phyloP scores from a whole-genome alignment of 2,888 invertebrate species.

The Andricus curvator region DNA sequence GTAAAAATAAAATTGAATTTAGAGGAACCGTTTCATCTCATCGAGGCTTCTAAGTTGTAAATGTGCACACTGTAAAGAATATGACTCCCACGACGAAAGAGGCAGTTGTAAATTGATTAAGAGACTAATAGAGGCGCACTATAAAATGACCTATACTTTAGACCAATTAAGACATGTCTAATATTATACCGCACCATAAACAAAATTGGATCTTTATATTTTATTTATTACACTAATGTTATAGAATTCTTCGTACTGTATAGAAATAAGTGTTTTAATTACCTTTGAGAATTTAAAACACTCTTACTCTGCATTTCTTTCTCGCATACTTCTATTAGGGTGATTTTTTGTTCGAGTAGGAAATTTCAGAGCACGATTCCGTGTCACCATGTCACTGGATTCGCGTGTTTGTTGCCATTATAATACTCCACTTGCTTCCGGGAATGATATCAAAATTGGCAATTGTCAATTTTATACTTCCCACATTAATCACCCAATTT shows the following conservation, averaged over 20 bases:
- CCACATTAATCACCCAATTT: too few species aligned
- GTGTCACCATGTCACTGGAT: slow-evolving; percentile 1
- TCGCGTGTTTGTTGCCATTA: slow-evolving; percentile 25
- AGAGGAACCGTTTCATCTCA: neutral
- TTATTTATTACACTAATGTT: too few species aligned
- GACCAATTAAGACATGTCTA: slow-evolving; percentile 62
- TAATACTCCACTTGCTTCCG: too few species aligned
- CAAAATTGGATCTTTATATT: too few species aligned
- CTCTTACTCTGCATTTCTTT: slow-evolving; percentile 12
- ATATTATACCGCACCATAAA: slow-evolving; percentile 46
- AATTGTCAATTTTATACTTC: too few species aligned
- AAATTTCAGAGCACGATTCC: neutral
- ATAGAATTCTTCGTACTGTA: too few species aligned
- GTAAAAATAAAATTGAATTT: neutral
- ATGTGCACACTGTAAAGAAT: neutral
- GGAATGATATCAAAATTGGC: too few species aligned
- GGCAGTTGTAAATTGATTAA: slow-evolving; percentile 29
- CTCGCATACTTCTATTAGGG: slow-evolving; percentile 1
- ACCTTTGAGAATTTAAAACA: slow-evolving; percentile 22
- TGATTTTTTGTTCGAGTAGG: neutral
- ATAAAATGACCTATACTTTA: slow-evolving; percentile 52
- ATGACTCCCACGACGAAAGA: slow-evolving; percentile 34
- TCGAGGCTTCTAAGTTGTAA: neutral
- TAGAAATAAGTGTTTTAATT: too few species aligned
- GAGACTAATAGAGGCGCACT: slow-evolving; percentile 15